These are phyloP conservation scores for Ciconia nigra DNA, from an alignment of 2,797 vertebrate genomes.

Conservation along the genomic window DNA sequence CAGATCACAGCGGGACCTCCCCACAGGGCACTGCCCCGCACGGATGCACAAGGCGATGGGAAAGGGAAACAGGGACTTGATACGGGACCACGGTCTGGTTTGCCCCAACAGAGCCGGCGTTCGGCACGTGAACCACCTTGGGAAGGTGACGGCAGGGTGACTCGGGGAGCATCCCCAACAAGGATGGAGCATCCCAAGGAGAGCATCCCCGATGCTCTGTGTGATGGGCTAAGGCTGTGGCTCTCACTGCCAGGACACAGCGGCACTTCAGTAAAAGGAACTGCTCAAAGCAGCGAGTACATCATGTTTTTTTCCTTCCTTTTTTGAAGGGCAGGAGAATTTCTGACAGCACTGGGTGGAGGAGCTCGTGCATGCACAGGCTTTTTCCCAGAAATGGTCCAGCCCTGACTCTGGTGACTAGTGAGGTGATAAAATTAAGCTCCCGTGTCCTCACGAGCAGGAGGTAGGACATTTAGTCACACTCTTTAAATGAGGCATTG, in stretches of 20 bases:
- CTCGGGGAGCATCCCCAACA: neutral
- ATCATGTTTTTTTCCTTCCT: fast-evolving
- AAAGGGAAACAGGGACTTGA: neutral
- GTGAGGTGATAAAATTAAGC: neutral
- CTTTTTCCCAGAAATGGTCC: neutral
- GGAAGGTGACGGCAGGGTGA: neutral
- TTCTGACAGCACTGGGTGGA: neutral
- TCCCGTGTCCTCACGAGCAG: neutral
- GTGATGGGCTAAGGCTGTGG: fast-evolving
- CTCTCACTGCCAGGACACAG: neutral
- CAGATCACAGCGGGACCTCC: fast-evolving
- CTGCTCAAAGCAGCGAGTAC: neutral
- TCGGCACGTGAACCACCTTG: fast-evolving
- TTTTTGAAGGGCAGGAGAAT: neutral
- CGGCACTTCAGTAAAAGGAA: fast-evolving
- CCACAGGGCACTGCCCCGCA: fast-evolving
- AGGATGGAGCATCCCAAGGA: neutral
- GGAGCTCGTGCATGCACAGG: fast-evolving
- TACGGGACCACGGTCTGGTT: fast-evolving
- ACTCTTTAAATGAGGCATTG: neutral
- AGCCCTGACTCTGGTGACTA: neutral
- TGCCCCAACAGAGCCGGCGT: fast-evolving
- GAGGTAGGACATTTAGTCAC: neutral
- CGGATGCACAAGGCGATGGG: fast-evolving
- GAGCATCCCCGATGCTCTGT: neutral